Evolutionary conservation across 2,888 invertebrate species (phyloP).

Genomic region (Cantharis flavilabris): DNA sequence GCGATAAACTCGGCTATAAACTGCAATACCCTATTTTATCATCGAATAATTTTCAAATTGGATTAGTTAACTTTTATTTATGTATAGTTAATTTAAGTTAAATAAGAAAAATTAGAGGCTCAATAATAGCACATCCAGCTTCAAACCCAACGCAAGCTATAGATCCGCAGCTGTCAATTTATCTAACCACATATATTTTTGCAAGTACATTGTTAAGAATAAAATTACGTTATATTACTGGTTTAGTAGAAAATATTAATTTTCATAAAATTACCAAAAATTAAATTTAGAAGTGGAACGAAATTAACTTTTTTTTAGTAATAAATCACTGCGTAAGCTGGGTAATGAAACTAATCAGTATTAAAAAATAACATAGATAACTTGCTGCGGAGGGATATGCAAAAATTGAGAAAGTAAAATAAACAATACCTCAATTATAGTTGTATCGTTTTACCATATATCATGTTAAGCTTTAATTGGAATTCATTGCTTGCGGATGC

Average conservation of each 20-base stretch:
- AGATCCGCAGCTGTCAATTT: background rate
- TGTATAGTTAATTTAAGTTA: too few relatives aligned
- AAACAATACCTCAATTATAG: constrained; percentile 25
- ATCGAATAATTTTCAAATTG: too few relatives aligned
- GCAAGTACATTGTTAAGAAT: background rate
- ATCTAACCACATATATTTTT: background rate
- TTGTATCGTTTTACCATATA: constrained; percentile 35
- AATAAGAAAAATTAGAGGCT: too few relatives aligned
- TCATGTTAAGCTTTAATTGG: constrained; percentile 35
- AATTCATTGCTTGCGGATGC: constrained; percentile 34
- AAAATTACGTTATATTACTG: background rate
- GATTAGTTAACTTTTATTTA: too few relatives aligned
- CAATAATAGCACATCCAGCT: too few relatives aligned
- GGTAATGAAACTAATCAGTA: background rate
- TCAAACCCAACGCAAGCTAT: too few relatives aligned
- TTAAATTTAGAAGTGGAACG: background rate
- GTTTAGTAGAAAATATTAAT: background rate
- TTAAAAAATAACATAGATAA: background rate
- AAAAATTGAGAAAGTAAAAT: constrained; percentile 25
- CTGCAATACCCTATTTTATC: too few relatives aligned
- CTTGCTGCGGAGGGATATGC: background rate
- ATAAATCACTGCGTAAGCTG: background rate
- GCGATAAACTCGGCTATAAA: too few relatives aligned
- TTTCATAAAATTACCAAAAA: background rate
- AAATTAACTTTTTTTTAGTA: background rate